phyloP scores from a whole-genome alignment of 2,113 vertebrate species.

The Corythoichthys haematopterus region DNA sequence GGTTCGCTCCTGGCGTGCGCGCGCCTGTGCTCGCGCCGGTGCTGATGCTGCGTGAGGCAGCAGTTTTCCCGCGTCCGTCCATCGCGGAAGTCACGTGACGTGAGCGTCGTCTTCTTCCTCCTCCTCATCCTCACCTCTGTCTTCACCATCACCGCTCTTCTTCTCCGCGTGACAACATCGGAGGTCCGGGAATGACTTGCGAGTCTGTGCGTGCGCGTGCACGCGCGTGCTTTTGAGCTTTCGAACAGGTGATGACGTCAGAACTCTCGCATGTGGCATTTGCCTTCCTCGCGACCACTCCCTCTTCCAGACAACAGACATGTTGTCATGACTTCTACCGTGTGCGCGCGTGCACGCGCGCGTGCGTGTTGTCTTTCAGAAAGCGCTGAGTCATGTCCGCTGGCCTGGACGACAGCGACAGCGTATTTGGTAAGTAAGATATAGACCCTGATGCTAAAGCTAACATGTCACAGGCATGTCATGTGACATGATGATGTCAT shows the following conservation, averaged over 20 bases:
- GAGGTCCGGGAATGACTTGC: neutral
- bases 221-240: neutral
- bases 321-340: neutral
- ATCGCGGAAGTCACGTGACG: neutral
- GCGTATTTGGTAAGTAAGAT: slow-evolving; percentile 3
- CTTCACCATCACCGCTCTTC: neutral
- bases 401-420: neutral
- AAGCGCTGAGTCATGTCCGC: slow-evolving; percentile 4
- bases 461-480: neutral
- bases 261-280: neutral
- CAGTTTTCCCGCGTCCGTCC: slow-evolving; percentile 5
- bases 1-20: neutral
- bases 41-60: slow-evolving; percentile 5
- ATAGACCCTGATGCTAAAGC: neutral
- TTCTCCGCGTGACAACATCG: neutral
- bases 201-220: neutral
- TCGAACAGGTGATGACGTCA: slow-evolving; percentile 7
- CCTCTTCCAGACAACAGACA: neutral
- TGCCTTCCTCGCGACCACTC: neutral
- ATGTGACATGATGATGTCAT: neutral
- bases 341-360: neutral
- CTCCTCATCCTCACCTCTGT: neutral
- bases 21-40: neutral
- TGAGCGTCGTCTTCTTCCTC: neutral
- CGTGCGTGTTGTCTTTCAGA: neutral